Conservation (phyloP, 2,113 vertebrate genomes). For the Spilogale gracilis region DNA sequence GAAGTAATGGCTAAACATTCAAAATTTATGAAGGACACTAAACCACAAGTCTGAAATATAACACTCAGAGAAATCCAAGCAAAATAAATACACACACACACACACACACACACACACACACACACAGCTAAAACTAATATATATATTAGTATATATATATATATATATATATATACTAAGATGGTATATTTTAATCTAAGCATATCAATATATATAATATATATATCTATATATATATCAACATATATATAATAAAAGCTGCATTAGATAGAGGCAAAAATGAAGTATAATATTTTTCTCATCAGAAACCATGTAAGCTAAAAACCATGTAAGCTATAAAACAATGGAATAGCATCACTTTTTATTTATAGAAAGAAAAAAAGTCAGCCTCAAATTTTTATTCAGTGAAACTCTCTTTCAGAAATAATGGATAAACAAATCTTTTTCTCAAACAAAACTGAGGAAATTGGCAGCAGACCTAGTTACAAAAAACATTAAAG, state of each 20-base stretch:
- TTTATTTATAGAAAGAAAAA: background rate
- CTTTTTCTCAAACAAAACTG: background rate
- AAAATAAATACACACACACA: background rate
- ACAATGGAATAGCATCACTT: background rate
- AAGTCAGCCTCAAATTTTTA: background rate
- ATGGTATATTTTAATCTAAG: no score
- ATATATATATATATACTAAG: no score
- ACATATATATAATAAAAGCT: background rate
- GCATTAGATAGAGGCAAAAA: background rate
- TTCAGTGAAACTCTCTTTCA: background rate
- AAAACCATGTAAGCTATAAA: background rate
- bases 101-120: background rate
- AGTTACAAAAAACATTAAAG: background rate
- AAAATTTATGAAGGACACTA: background rate
- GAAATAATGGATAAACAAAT: background rate
- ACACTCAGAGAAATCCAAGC: background rate
- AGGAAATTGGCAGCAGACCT: background rate
- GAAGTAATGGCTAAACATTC: background rate
- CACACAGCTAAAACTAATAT: background rate
- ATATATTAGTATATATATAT: no score
- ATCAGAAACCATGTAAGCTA: background rate
- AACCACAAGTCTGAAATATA: background rate
- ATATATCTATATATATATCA: no score
- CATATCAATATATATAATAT: no score
- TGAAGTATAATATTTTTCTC: background rate